phyloP scores from a whole-genome alignment of 2,797 vertebrate species.

The Streptopelia turtur region DNA sequence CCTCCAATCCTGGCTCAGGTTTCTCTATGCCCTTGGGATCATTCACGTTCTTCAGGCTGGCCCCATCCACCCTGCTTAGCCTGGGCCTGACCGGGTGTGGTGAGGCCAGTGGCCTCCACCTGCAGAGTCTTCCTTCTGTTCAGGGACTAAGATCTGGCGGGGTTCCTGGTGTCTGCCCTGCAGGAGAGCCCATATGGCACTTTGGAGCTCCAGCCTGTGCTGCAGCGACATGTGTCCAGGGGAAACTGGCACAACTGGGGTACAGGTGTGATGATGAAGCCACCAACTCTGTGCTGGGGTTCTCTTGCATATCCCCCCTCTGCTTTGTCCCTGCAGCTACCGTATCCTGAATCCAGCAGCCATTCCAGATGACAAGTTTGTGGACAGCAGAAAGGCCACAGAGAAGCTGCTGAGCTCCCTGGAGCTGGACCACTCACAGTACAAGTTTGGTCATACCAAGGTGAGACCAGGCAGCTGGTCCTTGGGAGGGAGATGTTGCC shows the following conservation, averaged over 20 bases:
- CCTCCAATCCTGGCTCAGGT: neutral
- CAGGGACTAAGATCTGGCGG: neutral
- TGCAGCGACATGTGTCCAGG: neutral
- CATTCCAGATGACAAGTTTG: slow-evolving; percentile 91
- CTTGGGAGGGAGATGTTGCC: neutral
- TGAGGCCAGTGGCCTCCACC: neutral
- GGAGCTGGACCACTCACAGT: slow-evolving; percentile 88
- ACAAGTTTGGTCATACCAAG: slow-evolving; percentile 94
- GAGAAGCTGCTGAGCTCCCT: slow-evolving; percentile 90
- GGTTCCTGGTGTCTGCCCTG: neutral
- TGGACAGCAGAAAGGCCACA: slow-evolving; percentile 93
- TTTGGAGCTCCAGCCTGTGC: neutral
- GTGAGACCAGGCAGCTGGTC: slow-evolving; percentile 60
- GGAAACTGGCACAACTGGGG: neutral
- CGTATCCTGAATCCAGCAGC: slow-evolving; percentile 91
- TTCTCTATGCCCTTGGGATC: neutral
- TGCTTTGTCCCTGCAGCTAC: slow-evolving; percentile 79
- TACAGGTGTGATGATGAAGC: neutral
- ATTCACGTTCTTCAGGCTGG: neutral
- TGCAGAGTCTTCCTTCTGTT: neutral
- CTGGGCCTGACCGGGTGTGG: neutral
- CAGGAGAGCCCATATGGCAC: neutral
- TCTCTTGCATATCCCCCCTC: neutral
- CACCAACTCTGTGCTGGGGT: neutral
- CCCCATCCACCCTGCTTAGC: neutral